Evolutionary conservation across 2,113 vertebrate species (phyloP).

Genomic region (Paramormyrops kingsleyae): DNA sequence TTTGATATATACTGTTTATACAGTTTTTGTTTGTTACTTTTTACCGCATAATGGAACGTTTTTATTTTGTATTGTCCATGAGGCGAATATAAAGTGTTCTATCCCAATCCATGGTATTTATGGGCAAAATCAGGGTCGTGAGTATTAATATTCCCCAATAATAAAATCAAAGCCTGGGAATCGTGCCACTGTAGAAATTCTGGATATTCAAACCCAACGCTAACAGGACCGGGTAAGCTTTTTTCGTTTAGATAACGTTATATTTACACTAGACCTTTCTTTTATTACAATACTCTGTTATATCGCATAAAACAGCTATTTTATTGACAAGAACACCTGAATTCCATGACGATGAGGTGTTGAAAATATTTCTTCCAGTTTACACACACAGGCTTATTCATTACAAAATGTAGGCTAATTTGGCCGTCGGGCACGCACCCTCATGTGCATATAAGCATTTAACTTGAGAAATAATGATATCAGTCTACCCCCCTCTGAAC

Average conservation of each 20-base stretch:
- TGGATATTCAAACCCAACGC: background rate
- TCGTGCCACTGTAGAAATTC: background rate
- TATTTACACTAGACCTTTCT: background rate
- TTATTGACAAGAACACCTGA: background rate
- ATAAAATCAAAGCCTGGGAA: background rate
- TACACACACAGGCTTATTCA: background rate
- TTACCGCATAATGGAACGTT: background rate
- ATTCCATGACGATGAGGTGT: background rate
- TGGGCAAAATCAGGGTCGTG: background rate
- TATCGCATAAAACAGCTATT: background rate
- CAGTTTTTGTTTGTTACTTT: background rate
- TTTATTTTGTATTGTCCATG: background rate
- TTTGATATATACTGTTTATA: background rate
- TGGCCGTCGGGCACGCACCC: background rate
- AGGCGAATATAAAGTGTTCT: background rate
- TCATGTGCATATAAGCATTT: background rate
- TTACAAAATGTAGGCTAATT: background rate
- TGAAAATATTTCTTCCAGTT: background rate
- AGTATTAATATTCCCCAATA: background rate
- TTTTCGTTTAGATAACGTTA: background rate
- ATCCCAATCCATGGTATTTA: background rate
- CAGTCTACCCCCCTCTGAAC: background rate
- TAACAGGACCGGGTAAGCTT: background rate
- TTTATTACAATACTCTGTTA: background rate
- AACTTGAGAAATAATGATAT: background rate